Base-by-base conservation (phyloP, 2,888 invertebrate genomes). In the Alloplasta piceator region DNA sequence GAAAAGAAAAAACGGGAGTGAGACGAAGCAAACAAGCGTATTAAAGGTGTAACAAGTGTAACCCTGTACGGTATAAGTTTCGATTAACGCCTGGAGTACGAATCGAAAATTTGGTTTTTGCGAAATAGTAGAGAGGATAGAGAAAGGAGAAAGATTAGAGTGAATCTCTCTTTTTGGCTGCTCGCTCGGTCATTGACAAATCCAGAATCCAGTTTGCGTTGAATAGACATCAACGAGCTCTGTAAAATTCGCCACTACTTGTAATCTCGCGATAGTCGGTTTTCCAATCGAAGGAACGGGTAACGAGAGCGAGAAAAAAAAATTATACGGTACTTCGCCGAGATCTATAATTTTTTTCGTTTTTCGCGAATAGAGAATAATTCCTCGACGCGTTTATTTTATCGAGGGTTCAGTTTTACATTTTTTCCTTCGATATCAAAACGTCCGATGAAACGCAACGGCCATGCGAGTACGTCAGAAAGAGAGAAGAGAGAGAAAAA, bases 51-150 rank as follows among this genome's bases (percentile, higher is more conserved):
- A 85, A 87, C 81, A 78, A 82, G 83, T 85, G 66, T 74, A 88
- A 86, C 86, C 86, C 86, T 89, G 86, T 87, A 87, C 86, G 88
- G 85, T 88, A 86, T 87, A 86, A 87, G 85, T 86, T 85, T 86
- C 78, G 83, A 83, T 86, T 85, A 76, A 79, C 73, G 77, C 67
- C 61, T 73, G 70, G 70, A 77, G 50, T 71, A 72, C 66, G 72
- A 72, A 78, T 67, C 52, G 61, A 71, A 79, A 79, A 80, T 77
- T 60, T 78, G 77, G 80, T 70, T 78, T 77, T 12, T 70, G 52
- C 77, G 73, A 77, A 77, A 10, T 73, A 73, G 43, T 60, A 43
- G 63, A 39, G 50, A 41, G 46, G 26, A 16, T 14, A 36, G 46
- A 9, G 56, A 4, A 14, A 9, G 36, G 4, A 16, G 26, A 10